Conservation (phyloP, 2,113 vertebrate genomes). For the Zosterops pallidus region DNA sequence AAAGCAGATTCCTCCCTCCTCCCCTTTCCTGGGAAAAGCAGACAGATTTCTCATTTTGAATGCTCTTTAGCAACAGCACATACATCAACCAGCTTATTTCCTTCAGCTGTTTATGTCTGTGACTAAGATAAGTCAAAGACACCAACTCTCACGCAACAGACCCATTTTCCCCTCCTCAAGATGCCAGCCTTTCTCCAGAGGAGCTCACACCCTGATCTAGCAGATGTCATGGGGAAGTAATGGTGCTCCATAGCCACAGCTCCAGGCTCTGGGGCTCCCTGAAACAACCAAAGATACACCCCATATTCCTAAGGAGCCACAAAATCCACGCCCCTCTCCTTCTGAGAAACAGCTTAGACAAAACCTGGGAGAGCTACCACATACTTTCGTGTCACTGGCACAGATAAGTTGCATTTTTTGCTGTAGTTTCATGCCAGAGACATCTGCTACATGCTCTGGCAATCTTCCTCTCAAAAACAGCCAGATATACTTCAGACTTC, state of each 20-base stretch:
- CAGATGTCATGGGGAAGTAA: background rate
- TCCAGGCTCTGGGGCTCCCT: background rate
- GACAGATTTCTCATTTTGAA: background rate
- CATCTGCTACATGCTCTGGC: background rate
- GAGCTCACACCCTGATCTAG: background rate
- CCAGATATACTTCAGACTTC: background rate
- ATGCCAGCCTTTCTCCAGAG: background rate
- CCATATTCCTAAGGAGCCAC: background rate
- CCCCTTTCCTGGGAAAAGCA: background rate
- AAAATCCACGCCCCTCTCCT: background rate
- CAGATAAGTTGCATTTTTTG: background rate
- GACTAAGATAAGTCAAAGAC: background rate
- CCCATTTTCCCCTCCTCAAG: background rate
- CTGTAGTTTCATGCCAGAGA: background rate
- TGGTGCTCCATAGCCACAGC: background rate
- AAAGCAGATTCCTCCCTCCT: background rate
- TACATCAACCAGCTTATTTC: background rate
- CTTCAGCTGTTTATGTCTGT: background rate
- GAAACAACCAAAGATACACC: accelerated
- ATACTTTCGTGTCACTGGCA: background rate
- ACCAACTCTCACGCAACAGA: background rate
- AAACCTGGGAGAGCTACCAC: background rate
- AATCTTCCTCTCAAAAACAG: background rate
- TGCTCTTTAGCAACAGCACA: background rate
- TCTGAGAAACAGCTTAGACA: background rate